Evolutionary conservation across 2,797 vertebrate species (phyloP).

Genomic region (Mus caroli): DNA sequence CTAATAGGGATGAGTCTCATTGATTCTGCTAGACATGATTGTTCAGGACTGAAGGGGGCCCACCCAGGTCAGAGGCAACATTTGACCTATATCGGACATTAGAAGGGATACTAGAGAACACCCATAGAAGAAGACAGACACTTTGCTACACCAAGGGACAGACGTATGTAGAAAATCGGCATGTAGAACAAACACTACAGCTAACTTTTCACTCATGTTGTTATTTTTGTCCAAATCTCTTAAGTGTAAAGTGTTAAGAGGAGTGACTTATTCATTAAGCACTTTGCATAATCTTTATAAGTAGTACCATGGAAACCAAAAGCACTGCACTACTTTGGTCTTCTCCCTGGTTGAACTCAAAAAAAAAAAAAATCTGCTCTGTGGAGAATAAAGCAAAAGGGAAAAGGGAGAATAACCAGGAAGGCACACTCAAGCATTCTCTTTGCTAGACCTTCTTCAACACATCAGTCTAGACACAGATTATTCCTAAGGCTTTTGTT

Average conservation of each 20-base stretch:
- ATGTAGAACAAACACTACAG: conserved; percentile 55
- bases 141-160: background rate
- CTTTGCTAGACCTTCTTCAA: background rate
- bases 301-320: conserved; percentile 82
- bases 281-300: conserved; percentile 82
- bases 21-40: background rate
- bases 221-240: conserved; percentile 83
- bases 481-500: conserved; percentile 9
- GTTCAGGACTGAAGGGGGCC: background rate
- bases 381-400: conserved; percentile 52
- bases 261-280: conserved; percentile 83
- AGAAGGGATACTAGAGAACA: background rate
- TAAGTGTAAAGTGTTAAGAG: conserved; percentile 80
- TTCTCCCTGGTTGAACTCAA: conserved; percentile 80
- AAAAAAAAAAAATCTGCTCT: conserved; percentile 49
- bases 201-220: conserved; percentile 78
- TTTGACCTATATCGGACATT: background rate
- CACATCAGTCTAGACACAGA: background rate
- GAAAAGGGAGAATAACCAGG: conserved; percentile 2
- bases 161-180: conserved; percentile 45
- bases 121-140: background rate
- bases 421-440: background rate
- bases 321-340: conserved; percentile 78
- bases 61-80: background rate
- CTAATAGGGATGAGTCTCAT: background rate